Evolutionary conservation across 2,113 vertebrate genomes (phyloP).

Genomic region (Calidris pugnax): DNA sequence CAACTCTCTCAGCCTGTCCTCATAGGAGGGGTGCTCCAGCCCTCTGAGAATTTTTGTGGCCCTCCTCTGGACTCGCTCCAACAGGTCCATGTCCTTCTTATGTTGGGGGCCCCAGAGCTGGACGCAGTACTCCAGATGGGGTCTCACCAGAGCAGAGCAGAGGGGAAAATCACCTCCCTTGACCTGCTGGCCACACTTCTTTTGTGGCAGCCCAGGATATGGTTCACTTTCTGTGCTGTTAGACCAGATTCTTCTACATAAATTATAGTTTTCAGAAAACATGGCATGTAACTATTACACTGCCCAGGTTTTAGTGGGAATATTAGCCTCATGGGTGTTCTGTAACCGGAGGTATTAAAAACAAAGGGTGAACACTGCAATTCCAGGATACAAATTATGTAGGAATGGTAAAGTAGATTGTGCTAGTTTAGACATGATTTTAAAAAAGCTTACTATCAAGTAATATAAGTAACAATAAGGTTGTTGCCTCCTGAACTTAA

Average conservation of each 20-base stretch:
- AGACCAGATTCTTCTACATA: not conserved
- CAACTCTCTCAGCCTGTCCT: not conserved
- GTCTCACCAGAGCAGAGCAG: not conserved
- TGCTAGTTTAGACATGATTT: not conserved
- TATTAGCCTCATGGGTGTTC: not conserved
- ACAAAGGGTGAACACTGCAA: not conserved
- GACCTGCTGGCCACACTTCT: not conserved
- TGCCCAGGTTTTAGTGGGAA: not conserved
- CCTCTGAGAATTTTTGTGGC: not conserved
- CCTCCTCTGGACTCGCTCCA: not conserved
- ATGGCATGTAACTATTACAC: not conserved
- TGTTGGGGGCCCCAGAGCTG: not conserved
- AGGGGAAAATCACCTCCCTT: not conserved
- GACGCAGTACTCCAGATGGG: not conserved
- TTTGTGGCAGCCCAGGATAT: not conserved
- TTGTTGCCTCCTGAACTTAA: not conserved
- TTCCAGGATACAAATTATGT: not conserved
- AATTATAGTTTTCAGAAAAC: not conserved
- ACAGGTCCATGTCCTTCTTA: not conserved
- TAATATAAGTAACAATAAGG: not conserved
- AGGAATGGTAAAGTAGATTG: not conserved
- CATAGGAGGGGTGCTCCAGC: not conserved
- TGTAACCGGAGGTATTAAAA: fast-evolving
- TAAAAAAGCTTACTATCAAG: not conserved
- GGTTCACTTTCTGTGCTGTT: not conserved